Conservation (phyloP, 2,888 invertebrate species). For the Oscheius sp. region DNA sequence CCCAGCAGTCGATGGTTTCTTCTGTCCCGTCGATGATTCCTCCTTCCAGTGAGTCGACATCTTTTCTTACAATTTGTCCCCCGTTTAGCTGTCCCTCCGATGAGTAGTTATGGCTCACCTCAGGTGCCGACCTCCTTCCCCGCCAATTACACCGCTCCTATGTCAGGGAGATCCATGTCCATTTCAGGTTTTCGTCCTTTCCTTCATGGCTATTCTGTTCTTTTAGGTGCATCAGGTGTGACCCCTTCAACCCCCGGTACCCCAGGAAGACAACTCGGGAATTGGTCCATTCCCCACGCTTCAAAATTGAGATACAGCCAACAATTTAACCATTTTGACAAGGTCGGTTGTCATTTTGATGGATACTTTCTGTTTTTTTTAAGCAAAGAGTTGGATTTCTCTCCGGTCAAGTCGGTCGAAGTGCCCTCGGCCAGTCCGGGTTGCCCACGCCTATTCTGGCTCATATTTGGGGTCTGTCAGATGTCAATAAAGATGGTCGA, state of each 20-base stretch:
- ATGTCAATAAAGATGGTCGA: slow-evolving; percentile 90
- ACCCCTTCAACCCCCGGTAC: slow-evolving; percentile 13
- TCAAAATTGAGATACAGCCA: slow-evolving; percentile 69
- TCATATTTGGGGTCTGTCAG: slow-evolving; percentile 94
- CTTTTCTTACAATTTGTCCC: not conserved
- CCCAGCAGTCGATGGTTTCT: not conserved
- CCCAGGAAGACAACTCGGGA: slow-evolving; percentile 60
- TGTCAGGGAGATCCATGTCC: slow-evolving; percentile 23
- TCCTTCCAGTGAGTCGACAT: not conserved
- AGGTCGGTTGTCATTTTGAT: slow-evolving; percentile 20
- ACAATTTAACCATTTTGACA: slow-evolving; percentile 71
- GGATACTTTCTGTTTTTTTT: slow-evolving; percentile 12
- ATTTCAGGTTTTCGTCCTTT: slow-evolving; percentile 7
- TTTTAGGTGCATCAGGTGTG: slow-evolving; percentile 7
- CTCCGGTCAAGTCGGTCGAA: slow-evolving; percentile 60
- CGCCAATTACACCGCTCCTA: slow-evolving; percentile 31
- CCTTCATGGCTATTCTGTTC: not conserved
- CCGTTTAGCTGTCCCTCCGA: not conserved
- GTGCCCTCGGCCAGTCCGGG: slow-evolving; percentile 89
- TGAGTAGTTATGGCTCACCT: slow-evolving; percentile 7
- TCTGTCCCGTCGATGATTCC: slow-evolving; percentile 1
- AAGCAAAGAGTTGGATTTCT: slow-evolving; percentile 62
- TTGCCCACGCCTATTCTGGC: slow-evolving; percentile 89
- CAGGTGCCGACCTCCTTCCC: slow-evolving; percentile 43
- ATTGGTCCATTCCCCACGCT: slow-evolving; percentile 72